Base-by-base conservation (phyloP, 2,113 vertebrate species). In the Ibidorhyncha struthersii region DNA sequence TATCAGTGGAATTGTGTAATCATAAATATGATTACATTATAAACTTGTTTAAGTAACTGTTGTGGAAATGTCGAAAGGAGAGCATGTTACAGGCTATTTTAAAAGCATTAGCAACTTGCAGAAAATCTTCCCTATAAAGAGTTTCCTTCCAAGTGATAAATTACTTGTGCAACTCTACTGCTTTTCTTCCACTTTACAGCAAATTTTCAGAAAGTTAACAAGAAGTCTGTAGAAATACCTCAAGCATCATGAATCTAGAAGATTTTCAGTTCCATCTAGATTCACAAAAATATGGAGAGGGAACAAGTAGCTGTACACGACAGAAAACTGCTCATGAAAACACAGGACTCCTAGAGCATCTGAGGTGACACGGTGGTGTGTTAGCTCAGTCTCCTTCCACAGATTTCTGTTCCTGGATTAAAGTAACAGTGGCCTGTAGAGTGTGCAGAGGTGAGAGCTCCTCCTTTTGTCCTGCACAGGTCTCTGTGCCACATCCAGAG, bases 321-420 rank as follows among this genome's bases (percentile, higher is more conserved):
- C 10, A 58, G 40, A 15, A 47, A 49, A 19, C 4, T 10, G 0
- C 13, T 69, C 9, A 0, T 27, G 20, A 7, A 41, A 59, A 12
- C 16, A 1, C 0, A 23, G 36, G 38, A 36, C 3, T 78, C 9
- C 50, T 49, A 2, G 49, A 40, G 11, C 3, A 3, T 18, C 52
- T 62, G 32, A 20, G 14, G 32, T 72, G 19, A 58, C 2, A 5
- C 8, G 36, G 10, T 10, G 49, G 58, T 4, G 1, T 34, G 25
- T 36, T 55, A 26, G 32, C 12, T 80, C 40, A 6, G 21, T 49
- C 27, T 67, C 3, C 4, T 20, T 29, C 7, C 17, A 12, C 11
- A n/a, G 9, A 21, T n/a, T 56, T 40, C 36, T 6, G 0, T 17
- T 69, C 43, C 16, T 78, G 86, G 8, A 4, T 59, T 30, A 4